phyloP scores from a whole-genome alignment of 2,113 vertebrate genomes.

The Strigops habroptila region DNA sequence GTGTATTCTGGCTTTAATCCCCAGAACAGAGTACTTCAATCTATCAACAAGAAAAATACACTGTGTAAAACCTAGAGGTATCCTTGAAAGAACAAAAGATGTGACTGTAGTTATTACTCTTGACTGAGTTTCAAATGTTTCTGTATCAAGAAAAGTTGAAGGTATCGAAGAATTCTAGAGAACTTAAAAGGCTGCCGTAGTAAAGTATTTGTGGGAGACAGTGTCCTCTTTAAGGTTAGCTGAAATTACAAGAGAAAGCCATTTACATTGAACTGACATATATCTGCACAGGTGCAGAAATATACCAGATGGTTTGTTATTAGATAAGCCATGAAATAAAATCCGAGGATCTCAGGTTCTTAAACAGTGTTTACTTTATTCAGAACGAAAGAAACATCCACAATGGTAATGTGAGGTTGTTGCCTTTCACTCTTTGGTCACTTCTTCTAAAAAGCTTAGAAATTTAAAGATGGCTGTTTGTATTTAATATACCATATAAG shows the following conservation, averaged over 20 bases:
- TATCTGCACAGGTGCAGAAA: not conserved
- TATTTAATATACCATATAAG: not conserved
- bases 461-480: not conserved
- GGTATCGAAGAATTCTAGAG: not conserved
- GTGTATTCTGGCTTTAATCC: conserved; percentile 2
- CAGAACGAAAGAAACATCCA: not conserved
- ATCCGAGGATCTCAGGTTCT: not conserved
- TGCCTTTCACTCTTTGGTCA: not conserved
- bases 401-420: not conserved
- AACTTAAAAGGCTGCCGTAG: not conserved
- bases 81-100: conserved; percentile 32
- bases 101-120: not conserved
- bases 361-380: not conserved
- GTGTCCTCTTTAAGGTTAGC: not conserved
- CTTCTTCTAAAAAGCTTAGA: not conserved
- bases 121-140: not conserved
- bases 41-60: conserved; percentile 3
- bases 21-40: not conserved
- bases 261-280: not conserved
- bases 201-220: not conserved
- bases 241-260: not conserved
- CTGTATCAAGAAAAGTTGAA: not conserved
- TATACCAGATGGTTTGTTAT: not conserved
- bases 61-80: not conserved
- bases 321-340: not conserved